Conservation (phyloP, 2,797 vertebrate species). For the Brachyalestes nurse region DNA sequence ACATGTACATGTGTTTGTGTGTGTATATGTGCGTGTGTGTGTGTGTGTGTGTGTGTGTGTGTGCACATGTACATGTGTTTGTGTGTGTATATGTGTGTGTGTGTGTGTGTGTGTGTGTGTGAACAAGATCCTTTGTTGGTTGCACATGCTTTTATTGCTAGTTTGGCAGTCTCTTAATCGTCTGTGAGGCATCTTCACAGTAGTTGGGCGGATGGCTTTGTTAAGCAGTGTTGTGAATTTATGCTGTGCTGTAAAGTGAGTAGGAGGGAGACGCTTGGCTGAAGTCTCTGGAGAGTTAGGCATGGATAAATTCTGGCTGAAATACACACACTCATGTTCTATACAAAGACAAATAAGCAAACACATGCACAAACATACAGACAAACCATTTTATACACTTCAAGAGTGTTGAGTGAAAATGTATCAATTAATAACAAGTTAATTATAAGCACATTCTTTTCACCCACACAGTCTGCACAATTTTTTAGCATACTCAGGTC, state of each 20-base stretch:
- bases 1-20: too few species aligned
- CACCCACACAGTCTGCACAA: too few species aligned
- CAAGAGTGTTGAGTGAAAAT: neutral
- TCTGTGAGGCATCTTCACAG: conserved; percentile 25
- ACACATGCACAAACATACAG: neutral
- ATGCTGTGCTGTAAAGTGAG: conserved; percentile 19
- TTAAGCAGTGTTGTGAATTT: conserved; percentile 23
- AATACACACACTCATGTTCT: neutral
- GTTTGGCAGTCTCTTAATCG: conserved; percentile 24
- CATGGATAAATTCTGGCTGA: conserved; percentile 17
- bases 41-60: neutral
- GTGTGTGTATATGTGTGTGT: conserved; percentile 20
- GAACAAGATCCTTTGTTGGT: conserved; percentile 12
- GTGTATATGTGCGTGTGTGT: neutral
- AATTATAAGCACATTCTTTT: too few species aligned
- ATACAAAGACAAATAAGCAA: conserved; percentile 6
- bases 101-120: neutral
- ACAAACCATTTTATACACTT: neutral
- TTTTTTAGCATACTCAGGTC: too few species aligned
- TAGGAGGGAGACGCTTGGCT: neutral
- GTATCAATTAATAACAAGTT: neutral
- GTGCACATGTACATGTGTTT: too few species aligned
- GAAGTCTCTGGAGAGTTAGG: neutral
- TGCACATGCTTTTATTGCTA: conserved; percentile 25
- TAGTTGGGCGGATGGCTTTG: conserved; percentile 18